Conservation (phyloP, 2,888 invertebrate species). For the Agrotis ipsilon region DNA sequence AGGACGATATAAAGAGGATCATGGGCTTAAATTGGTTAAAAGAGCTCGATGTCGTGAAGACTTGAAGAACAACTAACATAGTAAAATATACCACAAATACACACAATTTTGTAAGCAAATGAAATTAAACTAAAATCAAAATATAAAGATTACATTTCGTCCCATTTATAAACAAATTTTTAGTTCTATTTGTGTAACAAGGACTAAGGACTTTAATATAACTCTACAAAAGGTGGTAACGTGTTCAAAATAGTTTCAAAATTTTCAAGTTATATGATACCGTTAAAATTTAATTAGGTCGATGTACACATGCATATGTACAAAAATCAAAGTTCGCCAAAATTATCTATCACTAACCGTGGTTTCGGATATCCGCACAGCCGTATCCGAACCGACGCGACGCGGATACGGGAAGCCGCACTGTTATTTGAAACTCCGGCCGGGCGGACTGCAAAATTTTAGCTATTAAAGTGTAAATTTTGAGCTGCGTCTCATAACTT, state of each 20-base stretch:
- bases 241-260: constrained; percentile 36
- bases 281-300: constrained; percentile 30
- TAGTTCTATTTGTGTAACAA: constrained; percentile 8
- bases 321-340: constrained; percentile 40
- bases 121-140: too few species aligned
- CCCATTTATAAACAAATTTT: constrained; percentile 13
- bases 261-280: constrained; percentile 9
- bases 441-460: constrained; percentile 56
- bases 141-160: not conserved
- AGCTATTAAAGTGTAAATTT: constrained; percentile 66
- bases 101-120: too few species aligned
- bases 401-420: constrained; percentile 53
- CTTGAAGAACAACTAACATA: too few species aligned
- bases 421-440: constrained; percentile 52
- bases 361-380: constrained; percentile 58
- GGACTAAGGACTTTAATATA: constrained; percentile 25
- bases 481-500: constrained; percentile 54
- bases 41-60: too few species aligned
- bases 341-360: constrained; percentile 39
- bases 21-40: too few species aligned
- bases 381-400: constrained; percentile 50
- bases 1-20: too few species aligned
- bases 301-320: constrained; percentile 17
- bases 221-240: constrained; percentile 26
- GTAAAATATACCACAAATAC: too few species aligned